Evolutionary conservation across 2,888 invertebrate genomes (phyloP).

Genomic region (Schizotus pectinicornis): DNA sequence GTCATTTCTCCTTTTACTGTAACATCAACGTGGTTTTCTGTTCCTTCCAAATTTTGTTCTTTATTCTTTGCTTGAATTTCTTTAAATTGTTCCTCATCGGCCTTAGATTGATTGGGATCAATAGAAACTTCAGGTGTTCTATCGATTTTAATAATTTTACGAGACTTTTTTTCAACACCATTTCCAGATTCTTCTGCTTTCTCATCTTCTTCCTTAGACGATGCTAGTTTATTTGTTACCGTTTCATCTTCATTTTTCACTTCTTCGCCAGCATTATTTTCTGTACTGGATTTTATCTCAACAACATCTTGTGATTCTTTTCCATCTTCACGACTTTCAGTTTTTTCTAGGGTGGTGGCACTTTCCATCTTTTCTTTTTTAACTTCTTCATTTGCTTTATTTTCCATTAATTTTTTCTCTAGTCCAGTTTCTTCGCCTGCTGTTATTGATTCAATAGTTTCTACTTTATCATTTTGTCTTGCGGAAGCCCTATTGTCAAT

Average conservation of each 20-base stretch:
- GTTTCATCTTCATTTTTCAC: conserved; percentile 15
- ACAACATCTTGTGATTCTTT: conserved; percentile 1
- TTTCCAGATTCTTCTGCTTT: too few relatives aligned
- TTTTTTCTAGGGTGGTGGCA: conserved; percentile 12
- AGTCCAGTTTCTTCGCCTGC: conserved; percentile 17
- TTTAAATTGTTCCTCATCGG: too few relatives aligned
- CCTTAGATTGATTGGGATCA: too few relatives aligned
- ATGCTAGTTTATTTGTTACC: too few relatives aligned
- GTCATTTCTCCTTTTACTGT: conserved; percentile 9
- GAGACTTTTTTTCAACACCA: too few relatives aligned
- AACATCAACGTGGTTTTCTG: too few relatives aligned
- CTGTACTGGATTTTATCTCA: not conserved
- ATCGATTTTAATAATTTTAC: too few relatives aligned
- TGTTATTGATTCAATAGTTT: conserved; percentile 13
- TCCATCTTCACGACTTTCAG: conserved; percentile 16
- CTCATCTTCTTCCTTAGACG: too few relatives aligned
- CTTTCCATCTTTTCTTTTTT: conserved; percentile 11
- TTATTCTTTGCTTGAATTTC: too few relatives aligned
- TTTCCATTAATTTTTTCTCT: conserved; percentile 27
- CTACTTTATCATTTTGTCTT: not conserved
- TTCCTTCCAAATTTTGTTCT: too few relatives aligned
- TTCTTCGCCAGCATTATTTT: conserved; percentile 14
- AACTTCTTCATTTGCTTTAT: conserved; percentile 11
- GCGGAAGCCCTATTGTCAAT: not conserved
- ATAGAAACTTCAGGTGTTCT: too few relatives aligned